Base-by-base conservation (phyloP, 2,888 invertebrate genomes). In the Pandemis corylana region DNA sequence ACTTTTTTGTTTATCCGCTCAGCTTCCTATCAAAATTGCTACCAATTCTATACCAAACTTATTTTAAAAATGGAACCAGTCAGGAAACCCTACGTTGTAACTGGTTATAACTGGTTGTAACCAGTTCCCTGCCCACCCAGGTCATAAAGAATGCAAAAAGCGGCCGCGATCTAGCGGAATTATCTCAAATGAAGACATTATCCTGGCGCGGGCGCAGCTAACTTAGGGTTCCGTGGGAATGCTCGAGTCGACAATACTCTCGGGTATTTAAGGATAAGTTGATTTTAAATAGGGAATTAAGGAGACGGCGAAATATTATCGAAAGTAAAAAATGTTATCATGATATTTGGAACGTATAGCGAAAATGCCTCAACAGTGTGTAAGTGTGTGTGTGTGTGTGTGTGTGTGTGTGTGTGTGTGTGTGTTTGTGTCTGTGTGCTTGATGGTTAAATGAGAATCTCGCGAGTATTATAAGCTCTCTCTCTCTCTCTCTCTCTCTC, bases 141-240 rank as follows among this genome's bases (percentile, higher is more conserved):
- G 83, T 84, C 81, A 83, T 81, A 84, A 81, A 87, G 88, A 88
- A 89, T 89, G 87, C 85, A 87, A 86, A 88, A 87, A 85, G 83
- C 79, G 59, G 66, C 66, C 70, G 75, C 80, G 79, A 81, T 81
- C 82, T 84, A 81, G 78, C 81, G 84, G 87, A 88, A 91, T 91
- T 91, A 92, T 92, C 90, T 90, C 87, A 88, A 90, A 93, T 92
- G 91, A 92, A 93, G 92, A 92, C 92, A 92, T 93, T 92, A 93
- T 89, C 87, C 87, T 81, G 88, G 84, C 78, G 88, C 88, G 87
- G 88, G 82, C 84, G 83, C 84, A 86, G 3, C 87, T 81, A 78
- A 74, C 78, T 71, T 68, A 61, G 68, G 49, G 75, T 49, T 75
- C 75, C 68, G n/a, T 53, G 13, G 66, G 73, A 49, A 44, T 42